Conservation (phyloP, 2,888 invertebrate genomes). For the Apodemia zela region DNA sequence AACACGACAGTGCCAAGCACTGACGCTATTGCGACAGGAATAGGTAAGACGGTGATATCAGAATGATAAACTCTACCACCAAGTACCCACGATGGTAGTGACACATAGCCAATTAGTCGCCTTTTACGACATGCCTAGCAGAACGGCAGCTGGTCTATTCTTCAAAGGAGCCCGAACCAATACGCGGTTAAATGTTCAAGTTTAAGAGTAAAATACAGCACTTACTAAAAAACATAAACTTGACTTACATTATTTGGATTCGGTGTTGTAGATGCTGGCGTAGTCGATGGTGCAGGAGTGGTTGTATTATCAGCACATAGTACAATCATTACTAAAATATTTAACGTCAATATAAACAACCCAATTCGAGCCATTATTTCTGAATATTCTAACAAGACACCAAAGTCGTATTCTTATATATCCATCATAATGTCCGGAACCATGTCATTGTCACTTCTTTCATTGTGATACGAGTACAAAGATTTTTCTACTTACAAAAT, state of each 20-base stretch:
- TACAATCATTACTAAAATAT: slow-evolving; percentile 28
- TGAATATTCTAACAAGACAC: slow-evolving; percentile 21
- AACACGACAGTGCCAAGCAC: too few relatives aligned
- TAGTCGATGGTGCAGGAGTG: slow-evolving; percentile 24
- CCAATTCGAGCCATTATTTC: slow-evolving; percentile 35
- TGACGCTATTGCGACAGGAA: too few relatives aligned
- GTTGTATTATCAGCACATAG: slow-evolving; percentile 35
- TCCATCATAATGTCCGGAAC: slow-evolving; percentile 34
- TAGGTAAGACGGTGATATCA: too few relatives aligned
- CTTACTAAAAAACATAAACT: not conserved
- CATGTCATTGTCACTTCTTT: slow-evolving; percentile 26
- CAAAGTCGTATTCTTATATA: slow-evolving; percentile 33
- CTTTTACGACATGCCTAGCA: too few relatives aligned
- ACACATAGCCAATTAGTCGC: too few relatives aligned
- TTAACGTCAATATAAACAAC: slow-evolving; percentile 32
- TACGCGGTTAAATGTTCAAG: too few relatives aligned
- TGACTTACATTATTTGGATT: slow-evolving; percentile 17
- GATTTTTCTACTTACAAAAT: not conserved
- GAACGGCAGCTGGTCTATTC: too few relatives aligned
- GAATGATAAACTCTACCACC: too few relatives aligned
- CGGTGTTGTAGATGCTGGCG: slow-evolving; percentile 23
- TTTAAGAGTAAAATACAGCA: too few relatives aligned
- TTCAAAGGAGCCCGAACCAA: too few relatives aligned
- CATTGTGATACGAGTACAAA: too few relatives aligned
- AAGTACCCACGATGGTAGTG: too few relatives aligned